phyloP scores from a whole-genome alignment of 2,888 invertebrate species.

The Apamea epomidion region DNA sequence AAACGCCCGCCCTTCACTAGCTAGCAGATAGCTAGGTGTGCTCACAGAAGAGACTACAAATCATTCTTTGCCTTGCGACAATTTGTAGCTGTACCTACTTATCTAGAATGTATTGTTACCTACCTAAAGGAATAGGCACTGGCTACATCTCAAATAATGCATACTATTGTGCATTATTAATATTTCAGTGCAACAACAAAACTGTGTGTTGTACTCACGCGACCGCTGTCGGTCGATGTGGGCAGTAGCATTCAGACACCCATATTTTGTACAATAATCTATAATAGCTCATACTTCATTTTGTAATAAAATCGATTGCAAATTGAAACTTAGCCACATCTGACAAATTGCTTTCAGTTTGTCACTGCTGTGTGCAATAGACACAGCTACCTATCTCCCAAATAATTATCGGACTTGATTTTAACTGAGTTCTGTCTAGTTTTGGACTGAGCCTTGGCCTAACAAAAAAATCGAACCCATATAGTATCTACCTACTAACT shows the following conservation, averaged over 20 bases:
- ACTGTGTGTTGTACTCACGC: conserved; percentile 73
- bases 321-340: conserved; percentile 27
- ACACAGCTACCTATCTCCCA: not conserved
- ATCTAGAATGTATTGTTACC: not conserved
- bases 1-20: too few relatives aligned
- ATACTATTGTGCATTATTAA: conserved; percentile 37
- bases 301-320: conserved; percentile 33
- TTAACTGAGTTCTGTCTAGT: not conserved
- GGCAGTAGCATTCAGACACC: conserved; percentile 71
- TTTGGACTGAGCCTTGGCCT: too few relatives aligned
- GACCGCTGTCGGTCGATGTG: conserved; percentile 70
- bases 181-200: conserved; percentile 49
- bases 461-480: not conserved
- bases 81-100: not conserved
- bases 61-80: not conserved
- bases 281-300: conserved; percentile 31
- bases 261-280: conserved; percentile 36
- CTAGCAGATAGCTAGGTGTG: not conserved
- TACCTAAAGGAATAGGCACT: conserved; percentile 26
- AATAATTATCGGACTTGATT: not conserved
- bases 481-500: not conserved
- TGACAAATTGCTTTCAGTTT: conserved; percentile 1
- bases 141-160: conserved; percentile 34
- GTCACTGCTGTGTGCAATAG: conserved; percentile 1
- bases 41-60: too few relatives aligned